Percentiles rank a stretch among this genome's conserved stretches.
phyloP scores from a whole-genome alignment of 2,888 invertebrate species.

The Crioceris asparagi region DNA sequence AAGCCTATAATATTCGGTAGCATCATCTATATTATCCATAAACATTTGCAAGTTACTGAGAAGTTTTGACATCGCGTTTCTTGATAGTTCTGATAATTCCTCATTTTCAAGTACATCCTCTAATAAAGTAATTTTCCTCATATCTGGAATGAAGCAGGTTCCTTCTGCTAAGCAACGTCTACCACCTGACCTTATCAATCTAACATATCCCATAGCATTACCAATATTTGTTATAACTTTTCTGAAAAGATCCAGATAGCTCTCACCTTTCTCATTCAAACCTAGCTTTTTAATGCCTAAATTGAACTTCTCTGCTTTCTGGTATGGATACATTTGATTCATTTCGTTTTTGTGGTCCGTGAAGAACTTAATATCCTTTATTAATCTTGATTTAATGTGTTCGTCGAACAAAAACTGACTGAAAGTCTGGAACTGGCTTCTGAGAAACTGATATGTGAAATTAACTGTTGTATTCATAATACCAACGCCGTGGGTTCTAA shows the following conservation, averaged over 20 bases:
- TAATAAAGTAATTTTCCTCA: constrained; percentile 49
- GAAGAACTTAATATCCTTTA: constrained; percentile 78
- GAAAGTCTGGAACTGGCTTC: constrained; percentile 86
- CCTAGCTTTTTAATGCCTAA: constrained; percentile 83
- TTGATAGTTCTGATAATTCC: constrained; percentile 47
- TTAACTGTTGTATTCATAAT: constrained; percentile 60
- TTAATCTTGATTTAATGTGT: constrained; percentile 87
- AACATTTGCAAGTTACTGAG: constrained; percentile 41
- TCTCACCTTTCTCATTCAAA: constrained; percentile 66
- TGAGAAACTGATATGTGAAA: constrained; percentile 86
- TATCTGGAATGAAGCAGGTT: constrained; percentile 77
- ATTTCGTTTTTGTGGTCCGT: constrained; percentile 58
- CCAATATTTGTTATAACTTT: constrained; percentile 89
- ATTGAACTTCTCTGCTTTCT: constrained; percentile 88
- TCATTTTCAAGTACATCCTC: constrained; percentile 51
- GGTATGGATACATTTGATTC: constrained; percentile 70
- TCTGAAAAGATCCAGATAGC: constrained; percentile 88
- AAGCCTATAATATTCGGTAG: constrained; percentile 71
- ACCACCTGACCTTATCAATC: constrained; percentile 88
- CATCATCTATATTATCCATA: constrained; percentile 74
- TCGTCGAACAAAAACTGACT: constrained; percentile 98
- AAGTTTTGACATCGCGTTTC: constrained; percentile 16
- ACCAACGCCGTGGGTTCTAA: constrained; percentile 92
- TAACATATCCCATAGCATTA: constrained; percentile 89
- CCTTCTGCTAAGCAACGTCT: constrained; percentile 87